Base-by-base conservation (phyloP, 2,888 invertebrate species). In the Proisotoma minuta region DNA sequence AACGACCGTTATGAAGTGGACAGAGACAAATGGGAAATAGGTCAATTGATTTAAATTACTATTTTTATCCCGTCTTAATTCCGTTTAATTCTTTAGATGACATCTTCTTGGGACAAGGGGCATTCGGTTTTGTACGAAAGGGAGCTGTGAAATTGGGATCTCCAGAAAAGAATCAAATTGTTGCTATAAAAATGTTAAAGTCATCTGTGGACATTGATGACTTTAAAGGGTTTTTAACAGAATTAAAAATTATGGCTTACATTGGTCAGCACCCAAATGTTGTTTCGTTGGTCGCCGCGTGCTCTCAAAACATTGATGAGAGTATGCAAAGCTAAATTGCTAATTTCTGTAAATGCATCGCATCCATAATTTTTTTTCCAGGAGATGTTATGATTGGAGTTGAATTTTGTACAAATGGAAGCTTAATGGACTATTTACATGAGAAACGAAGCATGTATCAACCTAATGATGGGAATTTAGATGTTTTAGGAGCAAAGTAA, bases 321-420 rank as follows among this genome's bases (percentile, higher is more conserved):
- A 56, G 69, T 69, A 51, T n/a, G 39, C n/a, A 24, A 15, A 15
- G 34, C 34, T 10, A 34, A 10, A 34, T 10, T 34, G 34, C n/a
- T n/a, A n/a, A n/a, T n/a, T 34, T 34, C 34, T 10, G 34, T 34
- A 10, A 8, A 12, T 34, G 34, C 8, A 10, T 34, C 10, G 34
- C 34, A 12, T 34, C n/a, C 8, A 23, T 40, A 5, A 56, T 56
- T 28, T 57, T 18, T 18, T n/a, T 51, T 39, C 8, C 26, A 69
- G 68, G 68, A 1, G 57, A 66, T 12, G 62, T 69, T 2, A 34
- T 60, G 20, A 62, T 69, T 50, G 69, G 64, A 2, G 69, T 69
- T 1, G 69, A 69, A 24, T 66, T 60, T 50, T 69, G 69, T 62
- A 60, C 64, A 20, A 66, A 69, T 29, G 69, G 69, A 23, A 62